A percentile compares a stretch with the other conserved stretches of the same genome.
phyloP scores from a whole-genome alignment of 2,888 invertebrate genomes.

The Mesorhabditis belari region DNA sequence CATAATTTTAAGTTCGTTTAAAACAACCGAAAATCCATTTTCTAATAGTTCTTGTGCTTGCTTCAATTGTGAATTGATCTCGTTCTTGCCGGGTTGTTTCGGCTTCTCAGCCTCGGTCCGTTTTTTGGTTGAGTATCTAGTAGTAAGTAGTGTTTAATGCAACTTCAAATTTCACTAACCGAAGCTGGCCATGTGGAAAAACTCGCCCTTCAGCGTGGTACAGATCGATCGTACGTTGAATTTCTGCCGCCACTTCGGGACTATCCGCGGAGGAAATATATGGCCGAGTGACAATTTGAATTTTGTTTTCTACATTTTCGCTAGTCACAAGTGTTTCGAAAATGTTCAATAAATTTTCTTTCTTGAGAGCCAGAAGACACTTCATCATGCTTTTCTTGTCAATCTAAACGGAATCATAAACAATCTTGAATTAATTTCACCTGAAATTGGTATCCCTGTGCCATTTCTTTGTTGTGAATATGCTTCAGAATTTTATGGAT shows the following conservation, averaged over 20 bases:
- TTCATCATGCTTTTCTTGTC: slow-evolving; percentile 48
- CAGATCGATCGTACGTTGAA: slow-evolving; percentile 28
- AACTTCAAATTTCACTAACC: too few relatives aligned
- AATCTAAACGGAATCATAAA: slow-evolving; percentile 23
- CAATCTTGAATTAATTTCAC: slow-evolving; percentile 8
- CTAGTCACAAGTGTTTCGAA: slow-evolving; percentile 15
- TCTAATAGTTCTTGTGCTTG: too few relatives aligned
- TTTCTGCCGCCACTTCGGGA: slow-evolving; percentile 24
- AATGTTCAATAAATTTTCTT: slow-evolving; percentile 16
- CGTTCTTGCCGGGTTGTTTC: too few relatives aligned
- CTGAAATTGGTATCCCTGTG: slow-evolving; percentile 39
- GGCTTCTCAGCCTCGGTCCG: too few relatives aligned
- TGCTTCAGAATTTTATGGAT: slow-evolving; percentile 22
- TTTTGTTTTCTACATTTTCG: slow-evolving; percentile 19
- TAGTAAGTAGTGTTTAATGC: too few relatives aligned
- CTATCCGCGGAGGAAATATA: slow-evolving; percentile 18
- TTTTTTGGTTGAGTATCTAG: too few relatives aligned
- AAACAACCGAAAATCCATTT: too few relatives aligned
- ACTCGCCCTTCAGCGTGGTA: slow-evolving; percentile 38
- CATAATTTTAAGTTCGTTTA: too few relatives aligned
- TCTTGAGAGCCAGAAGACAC: slow-evolving; percentile 34
- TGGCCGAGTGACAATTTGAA: slow-evolving; percentile 27
- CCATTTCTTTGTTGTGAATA: slow-evolving; percentile 27
- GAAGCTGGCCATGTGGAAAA: slow-evolving; percentile 44
- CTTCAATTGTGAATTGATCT: too few relatives aligned